Base-by-base conservation (phyloP, 53 echinoderm and acorn worm genomes). In the Luidia sarsii region DNA sequence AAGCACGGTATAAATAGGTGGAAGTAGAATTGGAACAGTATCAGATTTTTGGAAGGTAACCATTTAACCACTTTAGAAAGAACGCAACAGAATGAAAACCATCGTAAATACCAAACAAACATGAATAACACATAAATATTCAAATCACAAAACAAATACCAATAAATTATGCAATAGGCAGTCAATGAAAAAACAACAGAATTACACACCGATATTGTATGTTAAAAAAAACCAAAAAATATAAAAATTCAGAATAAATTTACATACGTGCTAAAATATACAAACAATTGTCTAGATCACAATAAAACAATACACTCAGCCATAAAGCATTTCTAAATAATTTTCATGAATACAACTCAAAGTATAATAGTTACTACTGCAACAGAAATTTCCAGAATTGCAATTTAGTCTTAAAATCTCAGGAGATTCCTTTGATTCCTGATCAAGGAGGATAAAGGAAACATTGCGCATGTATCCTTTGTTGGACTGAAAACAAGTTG, bases 231-330 rank as follows among this genome's bases (percentile, higher is more conserved):
- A 59, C 27, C 59, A 59, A 59, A 16, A 32, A 25, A 32, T 24
- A 4, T 4, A 19, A 22, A n/a, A 7, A 22, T 4, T 5, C 2
- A 18, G n/a, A 8, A 54, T 15, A 54, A 29, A 59, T 59, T 15
- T 59, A 16, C 24, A 59, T 29, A 59, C 51, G 36, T 3, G 4
- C 72, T 72, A 56, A 72, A 72, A 72, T 72, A 72, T 72, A 72
- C 72, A 56, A 56, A 72, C 55, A 72, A 72, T 56, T 66, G 15
- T 54, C 18, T 7, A 39, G 34, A 14, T 72, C 25, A 52, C 50
- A 50, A 57, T 25, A 54, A 55, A 24, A 22, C n/a, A 1, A 72
- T 57, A 55, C 7, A 24, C 21, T 54, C 13, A 14, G 54, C 56
- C 24, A 39, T 55, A 39, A 57, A 57, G 30, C 33, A 50, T 7